Base-by-base conservation (phyloP, 2,113 vertebrate genomes). In the Excalfactoria chinensis region DNA sequence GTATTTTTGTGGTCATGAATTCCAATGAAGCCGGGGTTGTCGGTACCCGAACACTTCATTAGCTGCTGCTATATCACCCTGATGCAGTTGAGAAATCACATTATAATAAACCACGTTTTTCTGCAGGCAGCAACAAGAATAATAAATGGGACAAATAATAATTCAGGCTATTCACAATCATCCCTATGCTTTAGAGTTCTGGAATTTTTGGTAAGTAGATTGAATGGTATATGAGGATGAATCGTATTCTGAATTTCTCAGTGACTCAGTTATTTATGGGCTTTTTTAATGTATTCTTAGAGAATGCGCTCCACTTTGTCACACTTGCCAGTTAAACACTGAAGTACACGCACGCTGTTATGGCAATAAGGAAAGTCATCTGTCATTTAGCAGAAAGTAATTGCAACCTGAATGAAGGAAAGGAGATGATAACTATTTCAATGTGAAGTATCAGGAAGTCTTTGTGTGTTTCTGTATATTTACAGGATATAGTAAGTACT, bases 141-240 rank as follows among this genome's bases (percentile, higher is more conserved):
- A 87, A 95, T 95, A 92, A 90, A 94, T 37, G 66, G 73, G 79
- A 82, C 84, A 93, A 94, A 94, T 93, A 95, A 90, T 91, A 87
- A 86, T 48, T 30, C 4, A 89, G 55, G 17, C 71, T 71, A 69
- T 91, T 92, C 79, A 82, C 74, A 89, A 81, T 46, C 1, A 0
- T 75, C 82, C 37, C 64, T 19, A 34, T 74, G 49, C 73, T 84
- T 90, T 34, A 58, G 34, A 83, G 86, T 72, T 77, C 74, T 70
- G 86, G 67, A 87, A 63, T 88, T 84, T 17, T 75, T 68, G 80
- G 69, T 75, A 91, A 94, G 93, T 49, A 88, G 44, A 90, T 93
- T 67, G 93, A 94, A 82, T 49, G 22, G 10, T 51, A 21, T 13
- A 35, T 2, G 5, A n/a, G 78, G 56, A 71, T 89, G 23, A 88